phyloP scores from a whole-genome alignment of 2,888 invertebrate species.

The Drosophila fungiperda region DNA sequence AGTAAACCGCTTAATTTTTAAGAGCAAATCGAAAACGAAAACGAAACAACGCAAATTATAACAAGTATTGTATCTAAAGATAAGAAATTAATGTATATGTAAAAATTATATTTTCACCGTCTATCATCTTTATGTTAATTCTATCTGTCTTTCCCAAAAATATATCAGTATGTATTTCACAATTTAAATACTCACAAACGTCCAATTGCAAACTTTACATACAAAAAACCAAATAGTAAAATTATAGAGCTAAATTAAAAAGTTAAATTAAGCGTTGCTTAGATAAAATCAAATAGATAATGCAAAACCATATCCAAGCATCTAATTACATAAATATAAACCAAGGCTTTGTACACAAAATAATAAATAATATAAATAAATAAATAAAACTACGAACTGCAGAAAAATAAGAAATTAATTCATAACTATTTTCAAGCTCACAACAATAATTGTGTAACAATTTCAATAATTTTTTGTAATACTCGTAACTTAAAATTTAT shows the following conservation, averaged over 20 bases:
- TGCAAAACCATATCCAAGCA: conserved; percentile 44
- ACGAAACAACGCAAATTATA: conserved; percentile 58
- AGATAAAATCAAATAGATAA: conserved; percentile 34
- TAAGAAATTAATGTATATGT: conserved; percentile 6
- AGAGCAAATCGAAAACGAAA: conserved; percentile 59
- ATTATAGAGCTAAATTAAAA: conserved; percentile 22
- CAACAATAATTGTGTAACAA: conserved; percentile 54
- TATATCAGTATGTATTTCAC: conserved; percentile 16
- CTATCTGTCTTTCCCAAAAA: conserved; percentile 15
- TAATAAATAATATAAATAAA: conserved; percentile 7
- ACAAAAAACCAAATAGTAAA: conserved; percentile 37
- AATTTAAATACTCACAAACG: conserved; percentile 44
- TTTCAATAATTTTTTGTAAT: conserved; percentile 47
- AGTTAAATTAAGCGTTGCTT: conserved; percentile 30
- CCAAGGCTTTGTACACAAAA: conserved; percentile 41
- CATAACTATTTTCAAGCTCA: conserved; percentile 45
- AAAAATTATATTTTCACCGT: conserved; percentile 37
- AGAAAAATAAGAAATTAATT: conserved; percentile 8
- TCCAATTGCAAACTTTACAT: conserved; percentile 58
- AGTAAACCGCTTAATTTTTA: conserved; percentile 55
- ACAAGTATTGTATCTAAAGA: conserved; percentile 23
- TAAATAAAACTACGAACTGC: conserved; percentile 43
- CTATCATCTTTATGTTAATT: conserved; percentile 33
- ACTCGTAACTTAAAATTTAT: conserved; percentile 37
- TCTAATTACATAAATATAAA: conserved; percentile 19